phyloP scores from a whole-genome alignment of 2,888 invertebrate genomes.

The Drosophila kanekoi region DNA sequence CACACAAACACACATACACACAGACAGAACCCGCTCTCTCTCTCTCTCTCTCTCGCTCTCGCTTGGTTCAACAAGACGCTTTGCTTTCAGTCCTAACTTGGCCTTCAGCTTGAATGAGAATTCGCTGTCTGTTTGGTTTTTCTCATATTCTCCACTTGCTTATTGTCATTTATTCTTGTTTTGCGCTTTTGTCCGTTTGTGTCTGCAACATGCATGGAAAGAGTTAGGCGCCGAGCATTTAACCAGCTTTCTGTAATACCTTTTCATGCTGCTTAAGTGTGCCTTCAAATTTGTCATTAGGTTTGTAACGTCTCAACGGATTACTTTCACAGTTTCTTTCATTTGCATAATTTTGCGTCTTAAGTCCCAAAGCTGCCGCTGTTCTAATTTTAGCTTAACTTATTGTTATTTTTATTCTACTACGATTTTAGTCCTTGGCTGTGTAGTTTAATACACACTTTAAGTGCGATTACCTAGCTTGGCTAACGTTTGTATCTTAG shows the following conservation, averaged over 20 bases:
- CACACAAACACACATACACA: conserved; percentile 6
- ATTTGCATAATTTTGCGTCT: conserved; percentile 35
- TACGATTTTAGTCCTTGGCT: neutral
- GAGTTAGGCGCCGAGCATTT: conserved; percentile 15
- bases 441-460: neutral
- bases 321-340: conserved; percentile 21
- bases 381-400: neutral
- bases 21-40: neutral
- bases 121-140: conserved; percentile 25
- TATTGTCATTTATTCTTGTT: conserved; percentile 69
- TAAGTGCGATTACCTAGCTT: neutral
- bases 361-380: neutral
- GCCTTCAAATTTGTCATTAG: conserved; percentile 50
- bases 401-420: neutral
- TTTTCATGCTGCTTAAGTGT: conserved; percentile 45
- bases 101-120: conserved; percentile 34
- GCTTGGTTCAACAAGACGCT: conserved; percentile 6
- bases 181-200: conserved; percentile 33
- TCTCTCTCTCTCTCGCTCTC: too few relatives aligned
- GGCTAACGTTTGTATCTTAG: too few relatives aligned
- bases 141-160: conserved; percentile 55
- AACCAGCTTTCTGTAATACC: conserved; percentile 41
- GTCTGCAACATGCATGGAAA: conserved; percentile 14
- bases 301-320: conserved; percentile 35
- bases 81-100: conserved; percentile 32